Base-by-base conservation (phyloP, 2,888 invertebrate species). In the Drosophila phalerata region DNA sequence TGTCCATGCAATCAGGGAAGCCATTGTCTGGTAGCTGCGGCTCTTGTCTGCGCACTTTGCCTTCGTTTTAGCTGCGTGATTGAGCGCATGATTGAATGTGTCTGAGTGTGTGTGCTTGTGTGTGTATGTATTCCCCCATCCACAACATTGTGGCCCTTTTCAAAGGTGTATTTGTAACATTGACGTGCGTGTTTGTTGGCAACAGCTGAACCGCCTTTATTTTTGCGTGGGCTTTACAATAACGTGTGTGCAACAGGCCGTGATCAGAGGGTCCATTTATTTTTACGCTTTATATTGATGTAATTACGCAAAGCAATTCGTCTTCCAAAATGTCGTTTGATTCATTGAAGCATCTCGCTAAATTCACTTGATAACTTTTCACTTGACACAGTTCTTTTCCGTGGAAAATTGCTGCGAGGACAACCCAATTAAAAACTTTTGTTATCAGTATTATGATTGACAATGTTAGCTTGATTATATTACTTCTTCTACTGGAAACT, bases 361-460 rank as follows among this genome's bases (percentile, higher is more conserved):
- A 37, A 53, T 19, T 32, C 19, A 38, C 28, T 55, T 15, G 19
- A 3, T 19, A 45, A 57, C 22, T 37, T 64, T 43, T 22, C 45
- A 43, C 19, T 40, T 40, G 28, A 17, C 25, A 60, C 15, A 32
- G 28, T 49, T 30, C 3, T 48, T 51, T 51, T 37, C 25, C 48
- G 37, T 19, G 19, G 32, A 40, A 40, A 53, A 25, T 34, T 30
- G 28, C 43, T 19, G 34, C 28, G 58, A 25, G 42, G 70, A 58
- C 80, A 79, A 85, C 80, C 88, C 86, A 84, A 88, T 84, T 84
- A 88, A 85, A 82, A 88, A 79, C 70, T 84, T 83, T 85, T 85
- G 71, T 79, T 73, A 82, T 77, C 76, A 58, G 48, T 74, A 68
- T 52, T 57, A 56, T 69, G 68, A 70, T 64, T 70, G 66, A 30